A percentile compares a stretch with the other conserved stretches of the same genome.
phyloP scores from a whole-genome alignment of 2,888 invertebrate genomes.

The Callosobruchus maculatus region DNA sequence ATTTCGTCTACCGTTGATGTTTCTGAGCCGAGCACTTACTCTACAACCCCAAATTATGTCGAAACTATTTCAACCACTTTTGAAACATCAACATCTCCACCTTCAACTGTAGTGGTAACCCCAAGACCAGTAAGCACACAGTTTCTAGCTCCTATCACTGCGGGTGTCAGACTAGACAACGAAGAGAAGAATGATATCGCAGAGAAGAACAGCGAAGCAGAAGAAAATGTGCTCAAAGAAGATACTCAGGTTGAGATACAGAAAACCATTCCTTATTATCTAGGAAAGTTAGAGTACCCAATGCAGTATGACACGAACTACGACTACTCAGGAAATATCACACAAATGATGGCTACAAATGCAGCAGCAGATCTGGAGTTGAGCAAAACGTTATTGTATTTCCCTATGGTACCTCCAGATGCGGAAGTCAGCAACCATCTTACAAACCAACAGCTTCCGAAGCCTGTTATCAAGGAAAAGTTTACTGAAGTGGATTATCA shows the following conservation, averaged over 20 bases:
- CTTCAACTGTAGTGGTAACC: slow-evolving; percentile 50
- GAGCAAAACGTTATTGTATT: slow-evolving; percentile 44
- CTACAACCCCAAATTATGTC: slow-evolving; percentile 32
- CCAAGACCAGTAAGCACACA: slow-evolving; percentile 56
- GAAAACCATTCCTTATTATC: slow-evolving; percentile 58
- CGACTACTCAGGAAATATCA: slow-evolving; percentile 32
- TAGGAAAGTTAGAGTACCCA: slow-evolving; percentile 49
- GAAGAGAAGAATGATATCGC: slow-evolving; percentile 22
- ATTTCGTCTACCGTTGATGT: slow-evolving; percentile 29
- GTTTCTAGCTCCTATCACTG: slow-evolving; percentile 60
- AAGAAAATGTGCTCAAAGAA: slow-evolving; percentile 29
- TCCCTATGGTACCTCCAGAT: slow-evolving; percentile 18
- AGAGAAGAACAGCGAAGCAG: slow-evolving; percentile 10
- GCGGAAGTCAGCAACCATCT: slow-evolving; percentile 16
- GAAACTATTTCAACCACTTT: slow-evolving; percentile 24
- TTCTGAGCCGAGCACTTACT: slow-evolving; percentile 14
- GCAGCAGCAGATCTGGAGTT: slow-evolving; percentile 49
- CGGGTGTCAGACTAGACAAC: slow-evolving; percentile 55
- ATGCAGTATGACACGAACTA: slow-evolving; percentile 44
- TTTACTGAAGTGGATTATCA: slow-evolving; percentile 24
- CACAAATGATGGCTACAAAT: slow-evolving; percentile 17
- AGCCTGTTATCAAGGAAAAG: slow-evolving; percentile 16
- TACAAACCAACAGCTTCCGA: slow-evolving; percentile 18
- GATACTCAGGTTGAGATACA: slow-evolving; percentile 60
- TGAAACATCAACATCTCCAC: slow-evolving; percentile 22